phyloP scores from a whole-genome alignment of 1,140 invertebrate species.

The Macrosteles quadrilineatus region DNA sequence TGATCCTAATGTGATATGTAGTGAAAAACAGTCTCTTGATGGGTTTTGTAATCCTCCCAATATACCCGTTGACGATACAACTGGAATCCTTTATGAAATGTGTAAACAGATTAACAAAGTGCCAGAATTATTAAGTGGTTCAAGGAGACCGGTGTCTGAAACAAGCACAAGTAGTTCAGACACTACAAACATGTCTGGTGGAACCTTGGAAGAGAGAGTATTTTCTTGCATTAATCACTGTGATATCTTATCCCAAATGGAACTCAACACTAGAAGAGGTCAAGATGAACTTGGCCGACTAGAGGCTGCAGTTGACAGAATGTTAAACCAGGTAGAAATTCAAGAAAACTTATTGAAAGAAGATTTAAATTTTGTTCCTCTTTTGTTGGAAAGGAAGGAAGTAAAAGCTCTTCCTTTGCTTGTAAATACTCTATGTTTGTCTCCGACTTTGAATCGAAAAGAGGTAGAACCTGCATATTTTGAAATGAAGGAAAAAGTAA shows the following conservation, averaged over 20 bases:
- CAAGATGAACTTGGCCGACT: constrained; percentile 39
- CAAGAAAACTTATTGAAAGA: constrained; percentile 34
- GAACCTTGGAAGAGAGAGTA: constrained; percentile 27
- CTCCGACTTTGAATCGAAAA: background rate
- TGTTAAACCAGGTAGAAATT: constrained; percentile 39
- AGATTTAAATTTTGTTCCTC: constrained; percentile 32
- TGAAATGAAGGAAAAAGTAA: background rate
- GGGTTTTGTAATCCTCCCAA: background rate
- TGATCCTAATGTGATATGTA: no score
- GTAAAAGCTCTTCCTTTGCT: constrained; percentile 26
- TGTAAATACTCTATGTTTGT: constrained; percentile 27
- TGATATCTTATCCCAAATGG: background rate
- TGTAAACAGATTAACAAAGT: constrained; percentile 39
- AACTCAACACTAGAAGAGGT: constrained; percentile 6
- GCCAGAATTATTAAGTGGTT: constrained; percentile 29
- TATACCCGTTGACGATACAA: constrained; percentile 28
- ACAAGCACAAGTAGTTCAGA: background rate
- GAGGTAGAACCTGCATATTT: background rate
- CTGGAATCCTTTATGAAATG: constrained; percentile 39
- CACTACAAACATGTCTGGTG: constrained; percentile 1
- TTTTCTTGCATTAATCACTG: constrained; percentile 5
- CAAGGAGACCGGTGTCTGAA: background rate
- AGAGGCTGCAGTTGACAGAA: constrained; percentile 39
- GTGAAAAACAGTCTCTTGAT: no score
- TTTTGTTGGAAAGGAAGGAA: constrained; percentile 31